phyloP scores from a whole-genome alignment of 1,140 invertebrate species.

The Brachionus manjavacas region DNA sequence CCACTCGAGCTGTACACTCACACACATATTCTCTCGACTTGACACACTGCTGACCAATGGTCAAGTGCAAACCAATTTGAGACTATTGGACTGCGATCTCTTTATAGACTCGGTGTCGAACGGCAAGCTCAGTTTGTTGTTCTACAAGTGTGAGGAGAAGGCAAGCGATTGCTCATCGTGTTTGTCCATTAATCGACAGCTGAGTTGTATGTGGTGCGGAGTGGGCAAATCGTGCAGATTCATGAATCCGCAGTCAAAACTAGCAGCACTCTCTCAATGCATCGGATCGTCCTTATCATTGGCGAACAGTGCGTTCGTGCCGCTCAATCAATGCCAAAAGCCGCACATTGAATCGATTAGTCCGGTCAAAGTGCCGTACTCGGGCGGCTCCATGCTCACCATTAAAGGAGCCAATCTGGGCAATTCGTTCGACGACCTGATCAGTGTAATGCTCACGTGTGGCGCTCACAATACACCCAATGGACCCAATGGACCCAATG shows the following conservation, averaged over 20 bases:
- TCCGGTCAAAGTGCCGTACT: background rate
- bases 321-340: background rate
- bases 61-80: slow-evolving; percentile 13
- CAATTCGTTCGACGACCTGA: background rate
- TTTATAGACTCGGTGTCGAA: slow-evolving; percentile 5
- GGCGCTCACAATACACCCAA: too few relatives aligned
- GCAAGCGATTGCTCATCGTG: background rate
- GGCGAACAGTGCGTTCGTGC: background rate
- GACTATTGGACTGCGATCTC: background rate
- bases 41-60: background rate
- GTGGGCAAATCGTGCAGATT: background rate
- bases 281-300: too few relatives aligned
- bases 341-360: background rate
- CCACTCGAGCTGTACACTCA: background rate
- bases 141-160: slow-evolving; percentile 11
- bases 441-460: background rate
- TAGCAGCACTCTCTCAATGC: background rate
- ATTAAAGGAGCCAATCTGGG: background rate
- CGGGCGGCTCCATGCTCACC: background rate
- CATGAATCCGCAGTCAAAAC: background rate
- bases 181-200: slow-evolving; percentile 26
- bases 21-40: background rate
- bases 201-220: slow-evolving; percentile 15
- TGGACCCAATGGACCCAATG: too few relatives aligned
- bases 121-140: slow-evolving; percentile 1